Percentiles rank a stretch among this genome's conserved stretches.
Evolutionary conservation across 2,113 vertebrate species (phyloP).

Genomic region (Aegotheles bennettii): DNA sequence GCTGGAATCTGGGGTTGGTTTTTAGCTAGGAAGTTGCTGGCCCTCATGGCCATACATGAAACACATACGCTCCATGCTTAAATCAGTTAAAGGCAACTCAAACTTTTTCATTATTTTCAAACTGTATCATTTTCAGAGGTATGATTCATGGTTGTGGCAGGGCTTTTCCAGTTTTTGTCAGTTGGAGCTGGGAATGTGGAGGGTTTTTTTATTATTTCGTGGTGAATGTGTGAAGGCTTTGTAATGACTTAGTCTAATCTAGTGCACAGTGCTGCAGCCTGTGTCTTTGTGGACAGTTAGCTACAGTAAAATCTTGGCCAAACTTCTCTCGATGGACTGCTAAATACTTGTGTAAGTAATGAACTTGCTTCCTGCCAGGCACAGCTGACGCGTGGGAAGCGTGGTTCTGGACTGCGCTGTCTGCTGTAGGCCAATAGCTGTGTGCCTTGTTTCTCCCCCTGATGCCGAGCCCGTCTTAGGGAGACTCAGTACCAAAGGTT

Average conservation of each 20-base stretch:
- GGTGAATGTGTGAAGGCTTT: background rate
- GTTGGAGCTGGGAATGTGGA: background rate
- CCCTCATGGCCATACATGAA: background rate
- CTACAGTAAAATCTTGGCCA: background rate
- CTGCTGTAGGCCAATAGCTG: background rate
- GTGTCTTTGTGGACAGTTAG: background rate
- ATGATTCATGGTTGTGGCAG: background rate
- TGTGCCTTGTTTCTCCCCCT: background rate
- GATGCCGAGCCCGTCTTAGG: background rate
- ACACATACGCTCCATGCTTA: rapidly evolving
- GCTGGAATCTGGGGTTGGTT: background rate
- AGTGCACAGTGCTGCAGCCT: background rate
- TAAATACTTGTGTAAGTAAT: background rate
- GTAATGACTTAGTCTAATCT: background rate
- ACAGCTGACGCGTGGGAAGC: background rate
- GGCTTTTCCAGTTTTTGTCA: background rate
- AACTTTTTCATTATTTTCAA: background rate
- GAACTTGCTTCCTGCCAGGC: background rate
- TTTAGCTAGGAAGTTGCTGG: background rate
- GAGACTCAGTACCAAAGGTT: background rate
- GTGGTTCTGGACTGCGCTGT: rapidly evolving
- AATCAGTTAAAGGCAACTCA: background rate
- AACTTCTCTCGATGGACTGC: background rate
- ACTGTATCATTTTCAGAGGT: background rate
- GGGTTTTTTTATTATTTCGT: background rate